Percentiles rank a stretch among this genome's conserved stretches.
phyloP scores from a whole-genome alignment of 23 tunicate species.

The Botrylloides violaceus region DNA sequence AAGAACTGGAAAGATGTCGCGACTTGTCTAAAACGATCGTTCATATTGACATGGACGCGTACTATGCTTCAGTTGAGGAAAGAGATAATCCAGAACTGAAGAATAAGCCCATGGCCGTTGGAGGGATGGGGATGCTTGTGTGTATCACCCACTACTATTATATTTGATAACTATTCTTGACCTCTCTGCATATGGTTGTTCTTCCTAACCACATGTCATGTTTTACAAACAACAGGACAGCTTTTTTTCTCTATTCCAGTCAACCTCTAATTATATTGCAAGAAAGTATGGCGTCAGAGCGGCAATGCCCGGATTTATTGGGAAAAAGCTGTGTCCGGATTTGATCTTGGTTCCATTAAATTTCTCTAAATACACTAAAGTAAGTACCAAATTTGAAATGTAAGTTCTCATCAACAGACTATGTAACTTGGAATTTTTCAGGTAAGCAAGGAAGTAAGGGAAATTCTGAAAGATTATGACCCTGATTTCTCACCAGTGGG shows the following conservation, averaged over 20 bases:
- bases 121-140: slow-evolving; percentile 84
- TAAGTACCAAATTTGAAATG: neutral
- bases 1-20: slow-evolving; percentile 38
- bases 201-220: too few relatives aligned
- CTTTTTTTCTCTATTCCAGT: slow-evolving; percentile 33
- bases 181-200: too few relatives aligned
- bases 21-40: slow-evolving; percentile 60
- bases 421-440: slow-evolving; percentile 9
- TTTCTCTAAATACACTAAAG: slow-evolving; percentile 68
- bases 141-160: too few relatives aligned
- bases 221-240: too few relatives aligned
- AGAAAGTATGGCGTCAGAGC: slow-evolving; percentile 96
- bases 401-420: neutral
- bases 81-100: slow-evolving; percentile 75
- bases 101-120: slow-evolving; percentile 93
- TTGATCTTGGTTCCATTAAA: slow-evolving; percentile 75
- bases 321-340: slow-evolving; percentile 76
- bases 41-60: slow-evolving; percentile 98
- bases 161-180: too few relatives aligned
- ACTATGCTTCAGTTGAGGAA: slow-evolving; percentile 96
- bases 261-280: slow-evolving; percentile 89
- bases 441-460: slow-evolving; percentile 58
- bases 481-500: slow-evolving; percentile 67
- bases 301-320: slow-evolving; percentile 99
- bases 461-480: slow-evolving; percentile 78